These are phyloP conservation scores for Piliocolobus tephrosceles DNA, from an alignment of 2,113 vertebrate genomes.

Conservation along the genomic window DNA sequence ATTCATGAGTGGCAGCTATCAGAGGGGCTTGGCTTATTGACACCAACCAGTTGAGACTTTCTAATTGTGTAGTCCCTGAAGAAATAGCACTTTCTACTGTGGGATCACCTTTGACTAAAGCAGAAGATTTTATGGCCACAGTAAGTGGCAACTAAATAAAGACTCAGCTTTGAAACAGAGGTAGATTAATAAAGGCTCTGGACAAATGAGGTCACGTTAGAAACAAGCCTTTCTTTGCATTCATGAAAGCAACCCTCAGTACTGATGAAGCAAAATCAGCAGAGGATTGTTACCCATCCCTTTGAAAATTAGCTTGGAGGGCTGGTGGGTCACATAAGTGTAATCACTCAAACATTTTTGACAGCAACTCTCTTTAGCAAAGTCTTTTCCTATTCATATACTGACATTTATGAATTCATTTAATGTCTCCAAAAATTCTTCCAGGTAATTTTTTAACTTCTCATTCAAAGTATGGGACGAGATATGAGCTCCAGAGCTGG, in stretches of 20 bases:
- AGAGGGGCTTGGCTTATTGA: slow-evolving; percentile 64
- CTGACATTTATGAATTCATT: slow-evolving; percentile 70
- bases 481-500: background rate
- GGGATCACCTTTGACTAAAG: background rate
- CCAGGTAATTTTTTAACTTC: background rate
- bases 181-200: slow-evolving; percentile 64
- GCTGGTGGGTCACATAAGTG: slow-evolving; percentile 62
- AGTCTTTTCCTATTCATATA: slow-evolving; percentile 61
- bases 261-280: slow-evolving; percentile 59
- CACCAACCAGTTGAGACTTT: slow-evolving; percentile 49
- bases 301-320: slow-evolving; percentile 72
- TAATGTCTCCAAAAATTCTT: slow-evolving; percentile 39
- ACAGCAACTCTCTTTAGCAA: slow-evolving; percentile 75
- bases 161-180: background rate
- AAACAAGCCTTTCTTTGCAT: slow-evolving; percentile 74
- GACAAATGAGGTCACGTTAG: slow-evolving; percentile 58
- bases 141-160: slow-evolving; percentile 25
- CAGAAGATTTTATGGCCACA: slow-evolving; percentile 35
- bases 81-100: background rate
- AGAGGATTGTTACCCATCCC: slow-evolving; percentile 18
- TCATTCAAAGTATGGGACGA: background rate
- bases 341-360: slow-evolving; percentile 72
- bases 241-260: slow-evolving; percentile 78
- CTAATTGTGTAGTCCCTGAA: slow-evolving; percentile 70
- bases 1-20: slow-evolving; percentile 80